Conservation (phyloP, 2,113 vertebrate genomes). For the Spheniscus mendiculus region DNA sequence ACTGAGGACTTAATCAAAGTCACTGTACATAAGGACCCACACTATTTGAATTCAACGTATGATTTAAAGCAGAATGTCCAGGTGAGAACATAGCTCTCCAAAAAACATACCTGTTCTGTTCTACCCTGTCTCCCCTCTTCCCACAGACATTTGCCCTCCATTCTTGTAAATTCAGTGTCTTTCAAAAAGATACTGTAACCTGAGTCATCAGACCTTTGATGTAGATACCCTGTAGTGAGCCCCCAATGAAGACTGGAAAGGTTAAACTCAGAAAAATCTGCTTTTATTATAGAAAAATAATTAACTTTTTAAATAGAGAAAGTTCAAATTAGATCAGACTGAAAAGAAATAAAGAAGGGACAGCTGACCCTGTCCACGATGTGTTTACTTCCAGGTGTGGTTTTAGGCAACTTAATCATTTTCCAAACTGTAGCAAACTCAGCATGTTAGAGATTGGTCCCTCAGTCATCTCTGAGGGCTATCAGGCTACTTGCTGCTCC, state of each 20-base stretch:
- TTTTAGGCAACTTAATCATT: not conserved
- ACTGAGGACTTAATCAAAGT: not conserved
- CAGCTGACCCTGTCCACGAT: not conserved
- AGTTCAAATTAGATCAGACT: not conserved
- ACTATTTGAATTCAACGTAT: not conserved
- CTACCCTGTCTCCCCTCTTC: not conserved
- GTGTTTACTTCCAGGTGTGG: not conserved
- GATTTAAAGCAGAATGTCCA: not conserved
- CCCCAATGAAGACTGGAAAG: not conserved
- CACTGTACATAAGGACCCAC: not conserved
- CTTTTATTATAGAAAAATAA: not conserved
- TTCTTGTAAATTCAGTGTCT: not conserved
- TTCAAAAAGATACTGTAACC: not conserved
- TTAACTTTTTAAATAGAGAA: not conserved
- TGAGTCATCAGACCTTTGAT: not conserved
- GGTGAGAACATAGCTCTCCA: not conserved
- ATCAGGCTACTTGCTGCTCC: not conserved
- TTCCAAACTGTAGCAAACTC: not conserved
- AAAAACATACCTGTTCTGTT: not conserved
- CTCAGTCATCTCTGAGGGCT: not conserved
- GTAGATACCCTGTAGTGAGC: not conserved
- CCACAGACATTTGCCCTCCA: not conserved
- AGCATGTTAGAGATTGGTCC: not conserved
- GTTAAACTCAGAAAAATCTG: not conserved
- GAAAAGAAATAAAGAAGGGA: not conserved